Evolutionary conservation across 2,797 vertebrate species (phyloP), one percentile per base, ranked within the genome.

Genomic region (Protonibea diacanthus): DNA sequence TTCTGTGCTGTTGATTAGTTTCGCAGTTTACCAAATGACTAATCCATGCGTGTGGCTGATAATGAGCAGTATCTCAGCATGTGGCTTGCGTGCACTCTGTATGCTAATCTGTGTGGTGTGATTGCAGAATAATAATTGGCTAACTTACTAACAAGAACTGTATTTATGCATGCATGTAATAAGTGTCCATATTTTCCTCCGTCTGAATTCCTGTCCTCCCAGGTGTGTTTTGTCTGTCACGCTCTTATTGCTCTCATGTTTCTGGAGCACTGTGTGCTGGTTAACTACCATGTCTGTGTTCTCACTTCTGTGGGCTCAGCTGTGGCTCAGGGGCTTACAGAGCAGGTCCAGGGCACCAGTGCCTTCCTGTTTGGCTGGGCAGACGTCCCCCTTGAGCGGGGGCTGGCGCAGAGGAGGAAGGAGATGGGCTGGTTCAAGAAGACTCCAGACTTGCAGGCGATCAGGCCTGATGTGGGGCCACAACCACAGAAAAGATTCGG

Each of bases 321-420:
- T 55, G 78, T 96, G 76, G 95, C 95, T 27, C 82, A 70, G 65
- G 88, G 80, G 38, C 88, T 97, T 18, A 93, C 92, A 2, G 85
- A 88, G 25, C 81, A 72, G 15, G 82, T 96, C 21, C 87, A 52
- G 18, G 95, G 93, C 66, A 90, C 92, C 76, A 91, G 94, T 0
- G 74, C 89, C 13, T 97, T 97, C 95, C 91, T 96, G 64, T 96
- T 96, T 12, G 95, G 94, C 38, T 94, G 94, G 85, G 95, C 95
- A 0, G 94, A 98, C 79, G 33, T 64, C 9, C 93, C 94, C 0
- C 80, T 78, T 53, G 94, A 92, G 74, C 89, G 86, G 23, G 88
- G 93, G n/a, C 88, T 96, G 44, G 94, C 96, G 2, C 93, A 91
- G 76, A 94, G 95, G 87, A 94, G 95, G 79, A 96, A 94, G 81